These are phyloP conservation scores for Pogonophryne albipinna DNA, from an alignment of 2,797 vertebrate species.

Conservation along the genomic window DNA sequence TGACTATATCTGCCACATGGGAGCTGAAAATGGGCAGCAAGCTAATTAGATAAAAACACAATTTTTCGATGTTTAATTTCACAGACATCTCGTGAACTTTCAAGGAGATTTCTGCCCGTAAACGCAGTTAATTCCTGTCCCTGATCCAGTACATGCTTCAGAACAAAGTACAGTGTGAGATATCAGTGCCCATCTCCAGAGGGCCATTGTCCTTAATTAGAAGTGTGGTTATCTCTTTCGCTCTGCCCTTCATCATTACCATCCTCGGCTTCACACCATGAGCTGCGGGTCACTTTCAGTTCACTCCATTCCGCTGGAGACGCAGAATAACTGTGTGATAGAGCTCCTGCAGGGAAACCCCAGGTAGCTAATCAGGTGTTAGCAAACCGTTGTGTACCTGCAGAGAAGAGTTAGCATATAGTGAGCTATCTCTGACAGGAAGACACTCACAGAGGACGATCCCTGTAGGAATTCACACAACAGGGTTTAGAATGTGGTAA, in stretches of 20 bases:
- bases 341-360: conserved; percentile 39
- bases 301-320: conserved; percentile 49
- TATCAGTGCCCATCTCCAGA: conserved; percentile 65
- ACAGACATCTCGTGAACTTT: conserved; percentile 45
- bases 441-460: background rate
- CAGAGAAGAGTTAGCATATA: background rate
- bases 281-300: conserved; percentile 58
- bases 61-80: conserved; percentile 34
- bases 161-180: conserved; percentile 59
- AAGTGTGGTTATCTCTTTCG: conserved; percentile 70
- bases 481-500: background rate
- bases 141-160: conserved; percentile 46
- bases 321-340: conserved; percentile 3
- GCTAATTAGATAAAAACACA: background rate
- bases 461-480: background rate
- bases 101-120: conserved; percentile 31
- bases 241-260: conserved; percentile 74
- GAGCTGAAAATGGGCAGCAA: no score
- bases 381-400: conserved; percentile 8
- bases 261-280: conserved; percentile 31
- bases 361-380: conserved; percentile 32
- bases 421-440: background rate
- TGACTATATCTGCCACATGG: no score
- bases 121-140: conserved; percentile 46
- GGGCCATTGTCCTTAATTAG: conserved; percentile 77